Evolutionary conservation across 2,797 vertebrate species (phyloP), one percentile per base, ranked within the genome.

Genomic region (Prunella strophiata): DNA sequence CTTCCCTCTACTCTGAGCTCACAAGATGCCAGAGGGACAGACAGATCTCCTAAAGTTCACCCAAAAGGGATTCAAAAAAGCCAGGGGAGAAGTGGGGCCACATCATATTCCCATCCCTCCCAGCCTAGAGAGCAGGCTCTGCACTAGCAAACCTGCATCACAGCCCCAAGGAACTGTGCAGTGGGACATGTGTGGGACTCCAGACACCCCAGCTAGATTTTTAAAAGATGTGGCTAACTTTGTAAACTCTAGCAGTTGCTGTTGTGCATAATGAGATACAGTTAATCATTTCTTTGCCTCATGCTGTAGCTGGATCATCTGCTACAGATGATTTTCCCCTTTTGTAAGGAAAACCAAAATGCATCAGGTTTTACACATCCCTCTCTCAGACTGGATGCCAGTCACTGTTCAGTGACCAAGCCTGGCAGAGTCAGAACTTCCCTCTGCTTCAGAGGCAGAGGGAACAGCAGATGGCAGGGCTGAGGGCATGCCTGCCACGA

Each of bases 171-270:
- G 38, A 91, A 32, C 61, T 2, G 0, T 54, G 82, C 29, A 59
- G 61, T 1, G 1, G 45, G 57, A 85, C 5, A 1, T n/a, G n/a
- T 58, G 40, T 48, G 72, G 79, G 65, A 70, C 55, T 91, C 51
- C 80, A 93, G 83, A 77, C 63, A 85, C 29, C 1, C 1, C 68
- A 91, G 78, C 78, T 85, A 82, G 67, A n/a, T 85, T 93, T 94
- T 79, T 68, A 68, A 85, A 96, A 88, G 75, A 88, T 75, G 74
- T 83, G 81, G 72, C 68, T 92, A 83, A 89, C 81, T 85, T 88
- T 68, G 58, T 89, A 91, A 80, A 75, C 78, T 89, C 58, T 89
- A 68, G 75, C 5, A 10, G 68, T 83, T 85, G 91, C 65, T 92
- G 78, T 80, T 74, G n/a, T 43, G 61, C 10, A 22, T 82, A 96